Evolutionary conservation across 2,797 vertebrate genomes (phyloP), one percentile per base, ranked within the genome.

Genomic region (Gymnoscopelus microlampas): DNA sequence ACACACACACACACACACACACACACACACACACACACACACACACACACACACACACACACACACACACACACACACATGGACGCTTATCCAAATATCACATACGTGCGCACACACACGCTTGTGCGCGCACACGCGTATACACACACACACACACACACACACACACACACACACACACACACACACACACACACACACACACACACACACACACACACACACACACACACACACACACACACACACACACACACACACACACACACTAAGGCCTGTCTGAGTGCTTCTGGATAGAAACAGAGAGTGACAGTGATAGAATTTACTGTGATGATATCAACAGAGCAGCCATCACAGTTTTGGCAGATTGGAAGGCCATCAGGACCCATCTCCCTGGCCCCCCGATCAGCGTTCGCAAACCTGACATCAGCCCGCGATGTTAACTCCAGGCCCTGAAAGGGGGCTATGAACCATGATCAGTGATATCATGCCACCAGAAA

Each of bases 401-500:
- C 90, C 89, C 78, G 84, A 94, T 93, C 93, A 87, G 67, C 77
- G 89, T 80, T 90, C 83, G 79, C 87, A 79, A 13, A 84, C 87
- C 91, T 93, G 93, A 95, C 92, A 93, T 88, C 88, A 91, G 91
- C 91, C 89, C 77, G 85, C 84, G 85, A 94, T 83, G 92, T 94
- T 94, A 93, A 93, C 94, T 94, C 91, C 83, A 60, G 84, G 91
- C 88, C 86, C 93, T 92, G 93, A 95, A 95, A 94, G 81, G 85
- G 80, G 87, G 85, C 88, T 89, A 83, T 92, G 94, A 95, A 92
- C 93, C 93, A 88, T 74, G 86, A 94, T 94, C 93, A 94, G 90
- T 88, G 93, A 95, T 93, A 94, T 86, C 87, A 89, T 87, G 87
- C 90, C 93, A 91, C 86, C 89, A 89, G 91, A 93, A 94, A 92